These are phyloP conservation scores for Nycticryphes semicollaris DNA, from an alignment of 2,113 vertebrate genomes.

Conservation along the genomic window DNA sequence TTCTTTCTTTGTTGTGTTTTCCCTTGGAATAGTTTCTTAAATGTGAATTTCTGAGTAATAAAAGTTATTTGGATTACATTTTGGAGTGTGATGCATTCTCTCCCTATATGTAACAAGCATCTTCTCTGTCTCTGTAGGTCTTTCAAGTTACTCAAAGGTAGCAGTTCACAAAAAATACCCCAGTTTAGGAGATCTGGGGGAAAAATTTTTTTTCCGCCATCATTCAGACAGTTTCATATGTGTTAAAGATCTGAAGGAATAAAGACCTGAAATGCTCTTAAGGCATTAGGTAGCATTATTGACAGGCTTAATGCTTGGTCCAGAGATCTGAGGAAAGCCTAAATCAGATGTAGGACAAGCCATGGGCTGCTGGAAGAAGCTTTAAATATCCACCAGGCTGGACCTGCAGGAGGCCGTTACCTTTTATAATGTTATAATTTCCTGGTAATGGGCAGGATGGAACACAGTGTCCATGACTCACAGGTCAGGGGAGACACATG, in stretches of 20 bases:
- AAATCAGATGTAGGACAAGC: not conserved
- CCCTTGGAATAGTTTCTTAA: not conserved
- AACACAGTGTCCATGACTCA: not conserved
- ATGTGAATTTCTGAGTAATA: not conserved
- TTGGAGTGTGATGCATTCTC: not conserved
- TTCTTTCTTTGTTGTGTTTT: not conserved
- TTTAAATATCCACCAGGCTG: not conserved
- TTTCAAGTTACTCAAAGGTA: not conserved
- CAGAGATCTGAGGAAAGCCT: not conserved
- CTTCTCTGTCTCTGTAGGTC: not conserved
- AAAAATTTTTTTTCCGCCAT: not conserved
- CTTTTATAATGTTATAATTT: not conserved
- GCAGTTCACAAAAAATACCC: not conserved
- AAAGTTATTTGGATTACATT: not conserved
- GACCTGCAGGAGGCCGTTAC: not conserved
- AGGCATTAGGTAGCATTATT: not conserved
- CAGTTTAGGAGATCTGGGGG: not conserved
- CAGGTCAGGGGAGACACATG: no score
- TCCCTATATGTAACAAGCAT: not conserved
- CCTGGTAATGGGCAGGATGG: not conserved
- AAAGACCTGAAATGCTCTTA: not conserved
- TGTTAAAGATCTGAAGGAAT: not conserved
- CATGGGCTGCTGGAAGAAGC: not conserved
- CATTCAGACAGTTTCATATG: not conserved
- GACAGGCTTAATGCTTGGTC: not conserved